These are phyloP conservation scores for Entomyzon cyanotis DNA, from an alignment of 2,113 vertebrate species.

Conservation along the genomic window DNA sequence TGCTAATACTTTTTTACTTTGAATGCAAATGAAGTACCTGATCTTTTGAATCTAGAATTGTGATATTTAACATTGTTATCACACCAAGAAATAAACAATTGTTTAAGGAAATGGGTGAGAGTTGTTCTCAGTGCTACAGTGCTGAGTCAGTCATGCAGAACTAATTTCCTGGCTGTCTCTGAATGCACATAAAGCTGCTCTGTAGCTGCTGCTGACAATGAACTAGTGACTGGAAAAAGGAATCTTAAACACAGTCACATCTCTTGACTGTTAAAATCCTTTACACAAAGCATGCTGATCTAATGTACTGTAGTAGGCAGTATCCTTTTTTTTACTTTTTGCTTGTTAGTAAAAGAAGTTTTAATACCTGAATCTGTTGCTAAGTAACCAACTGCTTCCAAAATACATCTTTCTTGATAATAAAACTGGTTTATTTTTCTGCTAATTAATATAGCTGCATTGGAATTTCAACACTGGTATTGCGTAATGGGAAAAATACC, in stretches of 20 bases:
- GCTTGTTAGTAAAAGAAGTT: constrained; percentile 35
- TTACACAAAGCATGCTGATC: constrained; percentile 73
- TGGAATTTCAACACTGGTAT: neutral
- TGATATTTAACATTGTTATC: constrained; percentile 72
- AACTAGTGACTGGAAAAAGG: constrained; percentile 80
- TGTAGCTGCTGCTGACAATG: constrained; percentile 80
- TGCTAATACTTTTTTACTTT: constrained; percentile 1
- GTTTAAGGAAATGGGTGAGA: constrained; percentile 71
- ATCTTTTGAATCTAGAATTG: constrained; percentile 3
- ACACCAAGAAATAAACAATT: constrained; percentile 76
- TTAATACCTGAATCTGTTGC: constrained; percentile 68
- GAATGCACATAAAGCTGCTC: constrained; percentile 81
- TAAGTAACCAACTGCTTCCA: constrained; percentile 66
- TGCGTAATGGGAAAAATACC: constrained; percentile 16
- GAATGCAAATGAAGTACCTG: neutral
- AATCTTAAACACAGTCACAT: constrained; percentile 84
- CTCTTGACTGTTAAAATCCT: constrained; percentile 81
- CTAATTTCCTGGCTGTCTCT: constrained; percentile 83
- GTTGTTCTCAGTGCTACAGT: constrained; percentile 59
- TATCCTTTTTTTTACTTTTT: neutral
- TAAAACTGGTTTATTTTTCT: constrained; percentile 20
- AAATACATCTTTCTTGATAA: constrained; percentile 40
- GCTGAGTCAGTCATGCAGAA: constrained; percentile 79
- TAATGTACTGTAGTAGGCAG: constrained; percentile 57
- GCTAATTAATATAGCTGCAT: neutral